These are phyloP conservation scores for Drosophila paranaensis DNA, from an alignment of 2,888 invertebrate genomes.

Conservation along the genomic window DNA sequence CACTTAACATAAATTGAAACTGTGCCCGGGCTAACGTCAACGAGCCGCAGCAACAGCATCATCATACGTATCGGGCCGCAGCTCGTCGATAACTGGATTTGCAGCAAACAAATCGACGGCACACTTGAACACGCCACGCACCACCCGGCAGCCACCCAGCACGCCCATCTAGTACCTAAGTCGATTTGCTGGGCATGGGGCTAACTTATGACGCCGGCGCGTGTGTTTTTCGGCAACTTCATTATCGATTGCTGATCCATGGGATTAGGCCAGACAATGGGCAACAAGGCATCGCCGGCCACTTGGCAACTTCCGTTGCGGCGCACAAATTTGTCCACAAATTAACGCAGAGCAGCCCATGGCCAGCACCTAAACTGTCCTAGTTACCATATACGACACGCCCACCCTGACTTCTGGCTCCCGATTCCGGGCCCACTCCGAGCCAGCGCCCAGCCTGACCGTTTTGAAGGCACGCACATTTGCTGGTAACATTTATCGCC, in stretches of 20 bases:
- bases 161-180: background rate
- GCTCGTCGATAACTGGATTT: constrained; percentile 81
- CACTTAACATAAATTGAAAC: constrained; percentile 66
- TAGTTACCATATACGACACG: constrained; percentile 45
- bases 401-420: constrained; percentile 5
- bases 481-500: constrained; percentile 80
- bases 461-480: constrained; percentile 68
- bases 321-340: constrained; percentile 78
- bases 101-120: constrained; percentile 75
- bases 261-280: constrained; percentile 70
- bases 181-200: constrained; percentile 4
- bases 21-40: constrained; percentile 40
- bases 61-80: constrained; percentile 24
- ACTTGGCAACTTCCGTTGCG: constrained; percentile 63
- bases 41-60: constrained; percentile 15
- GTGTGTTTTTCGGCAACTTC: constrained; percentile 75
- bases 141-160: background rate
- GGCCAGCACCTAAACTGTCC: constrained; percentile 68
- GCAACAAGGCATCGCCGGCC: constrained; percentile 48
- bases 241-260: constrained; percentile 79
- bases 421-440: background rate
- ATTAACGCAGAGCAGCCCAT: constrained; percentile 73
- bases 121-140: constrained; percentile 55
- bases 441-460: background rate
- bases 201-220: constrained; percentile 72